Evolutionary conservation across 2,888 invertebrate genomes (phyloP).

Genomic region (Graphium colonna): DNA sequence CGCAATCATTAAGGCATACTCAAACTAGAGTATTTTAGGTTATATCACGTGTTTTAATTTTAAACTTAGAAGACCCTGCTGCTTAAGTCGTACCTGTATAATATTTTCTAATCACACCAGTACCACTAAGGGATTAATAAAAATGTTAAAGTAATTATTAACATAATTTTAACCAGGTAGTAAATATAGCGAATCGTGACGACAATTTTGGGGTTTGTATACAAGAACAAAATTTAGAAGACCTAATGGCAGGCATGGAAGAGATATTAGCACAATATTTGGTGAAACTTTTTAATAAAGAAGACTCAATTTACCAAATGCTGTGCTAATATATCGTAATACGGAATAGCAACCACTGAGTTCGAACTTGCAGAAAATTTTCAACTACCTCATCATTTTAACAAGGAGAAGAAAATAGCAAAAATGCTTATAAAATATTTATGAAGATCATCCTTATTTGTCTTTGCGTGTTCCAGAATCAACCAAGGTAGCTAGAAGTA

Average conservation of each 20-base stretch:
- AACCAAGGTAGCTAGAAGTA: conserved; percentile 17
- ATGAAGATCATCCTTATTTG: conserved; percentile 27
- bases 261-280: conserved; percentile 24
- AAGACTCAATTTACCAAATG: no score
- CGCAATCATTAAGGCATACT: no score
- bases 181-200: conserved; percentile 2
- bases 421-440: no score
- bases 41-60: background rate
- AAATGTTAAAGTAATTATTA: background rate
- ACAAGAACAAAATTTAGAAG: conserved; percentile 20
- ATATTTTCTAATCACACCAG: background rate
- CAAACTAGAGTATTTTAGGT: no score
- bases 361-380: conserved; percentile 24
- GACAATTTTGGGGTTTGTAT: conserved; percentile 23
- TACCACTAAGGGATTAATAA: background rate
- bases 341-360: no score
- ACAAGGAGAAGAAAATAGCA: conserved; percentile 24
- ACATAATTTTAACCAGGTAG: background rate
- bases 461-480: conserved; percentile 27
- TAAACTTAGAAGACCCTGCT: background rate
- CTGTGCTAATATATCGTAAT: no score
- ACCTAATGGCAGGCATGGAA: conserved; percentile 26
- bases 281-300: conserved; percentile 20
- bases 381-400: conserved; percentile 24
- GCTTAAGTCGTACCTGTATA: background rate